Percentiles rank a stretch among this genome's conserved stretches.
phyloP scores from a whole-genome alignment of 2,888 invertebrate genomes.

The Zele albiditarsus region DNA sequence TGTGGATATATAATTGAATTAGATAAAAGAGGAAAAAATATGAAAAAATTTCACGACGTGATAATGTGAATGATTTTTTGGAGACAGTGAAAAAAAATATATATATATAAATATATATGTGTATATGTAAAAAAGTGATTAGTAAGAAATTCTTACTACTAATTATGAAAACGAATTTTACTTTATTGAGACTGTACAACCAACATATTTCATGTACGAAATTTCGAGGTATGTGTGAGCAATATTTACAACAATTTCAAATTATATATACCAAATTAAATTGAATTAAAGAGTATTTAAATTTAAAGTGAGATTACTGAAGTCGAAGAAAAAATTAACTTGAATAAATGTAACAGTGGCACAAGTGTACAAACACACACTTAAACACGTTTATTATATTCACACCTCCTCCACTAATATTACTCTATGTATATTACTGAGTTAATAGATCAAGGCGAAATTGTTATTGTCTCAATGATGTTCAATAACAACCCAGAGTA shows the following conservation, averaged over 20 bases:
- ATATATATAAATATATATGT: neutral
- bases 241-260: too few relatives aligned
- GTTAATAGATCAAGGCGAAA: constrained; percentile 44
- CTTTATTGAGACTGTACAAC: neutral
- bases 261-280: neutral
- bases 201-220: neutral
- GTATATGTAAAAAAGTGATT: too few relatives aligned
- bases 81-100: neutral
- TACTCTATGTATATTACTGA: neutral
- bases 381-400: neutral
- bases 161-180: neutral
- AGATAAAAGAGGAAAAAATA: too few relatives aligned
- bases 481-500: neutral
- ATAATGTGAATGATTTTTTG: neutral
- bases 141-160: neutral
- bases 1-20: too few relatives aligned
- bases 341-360: neutral
- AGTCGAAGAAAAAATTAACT: neutral
- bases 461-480: constrained; percentile 25
- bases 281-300: neutral
- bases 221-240: neutral
- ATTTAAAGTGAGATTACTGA: neutral
- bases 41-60: neutral
- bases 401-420: neutral
- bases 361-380: neutral